Evolutionary conservation across 2,797 vertebrate genomes (phyloP), one percentile per base, ranked within the genome.

Genomic region (Poecilia wingei): DNA sequence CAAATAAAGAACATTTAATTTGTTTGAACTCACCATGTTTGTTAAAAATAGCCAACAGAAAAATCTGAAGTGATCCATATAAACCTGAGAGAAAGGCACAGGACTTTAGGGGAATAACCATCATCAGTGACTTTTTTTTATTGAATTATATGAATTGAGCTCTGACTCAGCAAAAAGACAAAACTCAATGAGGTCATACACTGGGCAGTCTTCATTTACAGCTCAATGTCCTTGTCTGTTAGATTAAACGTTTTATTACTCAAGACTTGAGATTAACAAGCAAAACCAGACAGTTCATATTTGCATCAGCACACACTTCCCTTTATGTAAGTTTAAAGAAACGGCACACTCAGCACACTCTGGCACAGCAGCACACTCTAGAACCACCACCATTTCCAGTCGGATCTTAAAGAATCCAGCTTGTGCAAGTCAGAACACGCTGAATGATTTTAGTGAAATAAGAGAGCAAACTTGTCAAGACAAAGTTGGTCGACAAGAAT

Each of bases 391-490:
- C 20, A 12, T 57, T 70, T 12, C 16, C 39, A 7, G 28, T 9
- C 10, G 16, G 14, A 12, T 18, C 53, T 77, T 68, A 76, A 82
- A 73, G 51, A 82, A 78, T 84, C 45, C 47, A 51, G 72, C 49
- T 1, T 1, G 28, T 28, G 36, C 78, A 33, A n/a, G 86, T 72
- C 77, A 1, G 75, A 33, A 79, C 87, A 82, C 0, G 84, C n/a
- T n/a, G 5, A 82, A 39, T 77, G 66, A 72, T 39, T 77, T 76
- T 14, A 6, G 0, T 4, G 9, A n/a, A 0, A 3, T 43, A 49
- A 47, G n/a, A 72, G 47, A 51, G 7, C 8, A 14, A 5, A 84
- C 91, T 75, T 77, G 86, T 81, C n/a, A 76, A 47, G 84, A 83
- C 28, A 81, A 47, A 20, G 6, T 3, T 6, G 4, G 6, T 57